These are phyloP conservation scores for Odontamblyopus lacepedii DNA, from an alignment of 2,797 vertebrate species.

Conservation along the genomic window DNA sequence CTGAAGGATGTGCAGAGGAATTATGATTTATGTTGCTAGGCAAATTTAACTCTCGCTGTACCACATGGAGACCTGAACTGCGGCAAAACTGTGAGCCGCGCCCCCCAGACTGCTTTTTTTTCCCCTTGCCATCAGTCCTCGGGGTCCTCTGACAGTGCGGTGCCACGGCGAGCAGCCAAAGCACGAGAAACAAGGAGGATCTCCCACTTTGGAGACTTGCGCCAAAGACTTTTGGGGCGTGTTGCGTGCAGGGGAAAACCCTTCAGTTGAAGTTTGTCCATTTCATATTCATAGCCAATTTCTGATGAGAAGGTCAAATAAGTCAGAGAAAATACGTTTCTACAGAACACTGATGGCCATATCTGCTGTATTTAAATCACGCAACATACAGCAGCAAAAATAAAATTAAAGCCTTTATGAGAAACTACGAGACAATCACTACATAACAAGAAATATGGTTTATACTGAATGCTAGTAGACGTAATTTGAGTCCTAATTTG, in stretches of 20 bases:
- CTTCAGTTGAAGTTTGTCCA: neutral
- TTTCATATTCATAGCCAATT: neutral
- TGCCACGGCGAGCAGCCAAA: conserved; percentile 59
- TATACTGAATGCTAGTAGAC: no score
- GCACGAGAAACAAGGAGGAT: conserved; percentile 18
- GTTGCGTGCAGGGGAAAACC: neutral
- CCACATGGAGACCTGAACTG: conserved; percentile 72
- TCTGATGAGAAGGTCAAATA: neutral
- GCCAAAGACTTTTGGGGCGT: neutral
- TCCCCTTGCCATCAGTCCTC: conserved; percentile 67
- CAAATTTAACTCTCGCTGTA: conserved; percentile 57
- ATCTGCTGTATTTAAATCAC: neutral
- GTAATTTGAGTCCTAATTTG: neutral
- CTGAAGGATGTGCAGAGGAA: conserved; percentile 29
- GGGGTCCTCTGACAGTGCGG: conserved; percentile 72
- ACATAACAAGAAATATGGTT: neutral
- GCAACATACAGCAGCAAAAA: neutral
- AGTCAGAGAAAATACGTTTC: neutral
- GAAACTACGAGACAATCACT: neutral
- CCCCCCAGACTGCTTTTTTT: conserved; percentile 69
- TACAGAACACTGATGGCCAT: neutral
- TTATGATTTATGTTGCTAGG: conserved; percentile 72
- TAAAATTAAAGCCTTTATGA: neutral
- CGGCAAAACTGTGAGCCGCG: conserved; percentile 80
- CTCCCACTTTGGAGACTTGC: conserved; percentile 43